phyloP scores from a whole-genome alignment of 2,797 vertebrate genomes.

The Tokudaia muenninki region DNA sequence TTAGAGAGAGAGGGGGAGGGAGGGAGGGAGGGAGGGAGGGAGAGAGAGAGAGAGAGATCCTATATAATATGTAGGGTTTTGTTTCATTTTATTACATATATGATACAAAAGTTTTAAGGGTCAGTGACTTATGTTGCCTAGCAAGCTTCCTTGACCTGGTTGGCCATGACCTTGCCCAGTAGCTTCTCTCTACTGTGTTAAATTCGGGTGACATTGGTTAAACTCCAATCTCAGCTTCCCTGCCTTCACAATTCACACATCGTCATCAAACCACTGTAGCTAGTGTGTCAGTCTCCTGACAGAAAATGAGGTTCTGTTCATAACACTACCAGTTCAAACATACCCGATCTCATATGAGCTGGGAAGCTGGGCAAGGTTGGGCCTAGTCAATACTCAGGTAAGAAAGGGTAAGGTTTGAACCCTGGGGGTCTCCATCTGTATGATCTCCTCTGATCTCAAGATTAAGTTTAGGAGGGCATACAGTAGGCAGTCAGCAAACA shows the following conservation, averaged over 20 bases:
- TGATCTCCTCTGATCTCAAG: not conserved
- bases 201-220: not conserved
- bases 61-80: not conserved
- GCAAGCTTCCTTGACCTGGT: not conserved
- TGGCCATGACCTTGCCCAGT: not conserved
- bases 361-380: not conserved
- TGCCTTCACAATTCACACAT: not conserved
- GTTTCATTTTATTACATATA: not conserved
- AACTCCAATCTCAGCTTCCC: not conserved
- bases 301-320: not conserved
- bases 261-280: not conserved
- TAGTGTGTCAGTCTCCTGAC: not conserved
- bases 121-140: not conserved
- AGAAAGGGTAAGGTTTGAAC: not conserved
- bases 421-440: not conserved
- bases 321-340: not conserved
- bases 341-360: not conserved
- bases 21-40: too few species aligned
- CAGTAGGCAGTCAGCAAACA: not conserved
- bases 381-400: not conserved
- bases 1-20: too few species aligned
- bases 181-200: not conserved
- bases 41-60: not conserved
- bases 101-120: not conserved
- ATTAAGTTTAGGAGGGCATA: not conserved